These are phyloP conservation scores for Solenopsis invicta DNA, from an alignment of 1,140 invertebrate genomes.

Conservation along the genomic window DNA sequence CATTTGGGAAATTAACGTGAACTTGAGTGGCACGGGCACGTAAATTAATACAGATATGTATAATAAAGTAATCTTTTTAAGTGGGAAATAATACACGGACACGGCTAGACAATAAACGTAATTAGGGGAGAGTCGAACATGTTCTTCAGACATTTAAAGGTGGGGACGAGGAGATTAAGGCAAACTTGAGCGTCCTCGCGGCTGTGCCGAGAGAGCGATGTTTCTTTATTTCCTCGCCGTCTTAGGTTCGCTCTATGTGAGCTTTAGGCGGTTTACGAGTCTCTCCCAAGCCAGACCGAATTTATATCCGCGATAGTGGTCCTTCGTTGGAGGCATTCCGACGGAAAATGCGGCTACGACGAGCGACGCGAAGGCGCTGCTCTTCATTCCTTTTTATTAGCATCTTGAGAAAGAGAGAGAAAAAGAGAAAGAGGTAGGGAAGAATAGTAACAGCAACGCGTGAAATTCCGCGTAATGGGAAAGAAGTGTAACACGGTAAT, in stretches of 20 bases:
- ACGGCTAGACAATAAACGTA: slow-evolving; percentile 3
- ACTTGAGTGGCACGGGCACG: not conserved
- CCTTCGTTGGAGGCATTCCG: slow-evolving; percentile 7
- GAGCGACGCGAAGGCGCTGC: slow-evolving; percentile 14
- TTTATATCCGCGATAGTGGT: slow-evolving; percentile 39
- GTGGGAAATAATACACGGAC: slow-evolving; percentile 13
- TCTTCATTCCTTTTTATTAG: slow-evolving; percentile 47
- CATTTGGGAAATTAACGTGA: slow-evolving; percentile 20
- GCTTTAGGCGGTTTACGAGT: slow-evolving; percentile 38
- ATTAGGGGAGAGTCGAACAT: not conserved
- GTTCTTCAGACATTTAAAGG: not conserved
- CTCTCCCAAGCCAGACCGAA: slow-evolving; percentile 45
- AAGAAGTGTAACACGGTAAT: slow-evolving; percentile 35
- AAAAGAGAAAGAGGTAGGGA: no score
- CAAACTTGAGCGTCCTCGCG: not conserved
- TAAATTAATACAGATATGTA: slow-evolving; percentile 13
- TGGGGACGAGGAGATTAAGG: not conserved
- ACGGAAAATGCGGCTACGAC: not conserved
- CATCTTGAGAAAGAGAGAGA: not conserved
- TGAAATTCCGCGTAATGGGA: slow-evolving; percentile 30
- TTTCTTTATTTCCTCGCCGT: slow-evolving; percentile 53
- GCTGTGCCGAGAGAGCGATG: not conserved
- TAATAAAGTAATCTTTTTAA: slow-evolving; percentile 12
- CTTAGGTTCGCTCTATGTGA: slow-evolving; percentile 26
- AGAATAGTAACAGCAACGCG: slow-evolving; percentile 11